These are phyloP conservation scores for Xanthorhoe spadicearia DNA, from an alignment of 2,888 invertebrate species.

Conservation along the genomic window DNA sequence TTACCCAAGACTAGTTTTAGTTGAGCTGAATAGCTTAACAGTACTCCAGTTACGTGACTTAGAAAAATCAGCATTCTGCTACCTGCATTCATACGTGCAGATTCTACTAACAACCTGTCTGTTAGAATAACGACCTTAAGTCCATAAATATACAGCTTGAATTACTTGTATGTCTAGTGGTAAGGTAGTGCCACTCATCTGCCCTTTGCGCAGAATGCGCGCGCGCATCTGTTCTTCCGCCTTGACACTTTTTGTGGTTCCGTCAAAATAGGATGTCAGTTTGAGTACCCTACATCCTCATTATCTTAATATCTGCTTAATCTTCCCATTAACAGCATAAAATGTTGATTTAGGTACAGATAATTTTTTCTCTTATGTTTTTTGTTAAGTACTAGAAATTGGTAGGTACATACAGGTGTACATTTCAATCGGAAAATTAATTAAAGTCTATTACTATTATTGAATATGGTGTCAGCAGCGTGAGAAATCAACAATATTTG, in stretches of 20 bases:
- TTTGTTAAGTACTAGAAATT: no score
- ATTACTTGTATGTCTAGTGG: conserved; percentile 18
- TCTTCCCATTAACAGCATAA: conserved; percentile 11
- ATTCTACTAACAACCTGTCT: conserved; percentile 25
- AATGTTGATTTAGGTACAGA: no score
- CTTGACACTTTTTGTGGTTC: conserved; percentile 42
- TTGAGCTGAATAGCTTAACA: conserved; percentile 54
- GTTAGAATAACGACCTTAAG: conserved; percentile 33
- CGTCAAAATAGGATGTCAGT: conserved; percentile 38
- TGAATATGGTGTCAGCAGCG: conserved; percentile 1
- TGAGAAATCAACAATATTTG: conserved; percentile 7
- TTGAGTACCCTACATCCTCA: conserved; percentile 38
- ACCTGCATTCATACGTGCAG: conserved; percentile 39
- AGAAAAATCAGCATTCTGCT: conserved; percentile 64
- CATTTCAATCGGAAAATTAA: no score
- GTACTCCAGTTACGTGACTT: conserved; percentile 69
- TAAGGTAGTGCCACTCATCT: conserved; percentile 35
- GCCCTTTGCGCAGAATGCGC: conserved; percentile 24
- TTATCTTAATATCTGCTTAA: conserved; percentile 29
- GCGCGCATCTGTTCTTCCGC: conserved; percentile 64
- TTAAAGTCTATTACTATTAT: no score
- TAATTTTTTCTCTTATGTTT: no score
- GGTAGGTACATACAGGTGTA: no score
- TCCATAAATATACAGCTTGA: conserved; percentile 15
- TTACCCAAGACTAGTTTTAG: conserved; percentile 38